These are phyloP conservation scores for Lucilia sericata DNA, from an alignment of 1,140 invertebrate species.

Conservation along the genomic window DNA sequence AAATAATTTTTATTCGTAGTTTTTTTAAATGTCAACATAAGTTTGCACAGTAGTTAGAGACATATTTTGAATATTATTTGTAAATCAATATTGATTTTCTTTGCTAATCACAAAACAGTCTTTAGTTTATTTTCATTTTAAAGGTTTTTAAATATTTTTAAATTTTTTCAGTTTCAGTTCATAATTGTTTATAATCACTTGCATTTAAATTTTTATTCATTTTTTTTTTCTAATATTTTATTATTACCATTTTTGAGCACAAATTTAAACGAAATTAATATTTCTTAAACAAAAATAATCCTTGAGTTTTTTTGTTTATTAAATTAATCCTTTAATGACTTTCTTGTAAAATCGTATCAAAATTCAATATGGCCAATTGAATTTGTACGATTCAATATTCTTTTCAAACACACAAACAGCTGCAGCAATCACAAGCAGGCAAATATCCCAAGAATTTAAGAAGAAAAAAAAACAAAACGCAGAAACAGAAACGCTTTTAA, in stretches of 20 bases:
- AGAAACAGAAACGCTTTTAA: neutral
- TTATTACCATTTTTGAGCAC: slow-evolving; percentile 64
- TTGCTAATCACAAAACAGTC: neutral
- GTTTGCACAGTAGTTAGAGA: slow-evolving; percentile 35
- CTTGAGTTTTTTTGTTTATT: slow-evolving; percentile 49
- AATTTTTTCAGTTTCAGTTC: neutral
- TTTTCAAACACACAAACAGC: slow-evolving; percentile 30
- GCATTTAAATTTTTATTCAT: neutral
- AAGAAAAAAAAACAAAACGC: neutral
- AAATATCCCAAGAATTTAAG: neutral
- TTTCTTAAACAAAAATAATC: slow-evolving; percentile 35
- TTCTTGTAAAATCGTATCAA: slow-evolving; percentile 59
- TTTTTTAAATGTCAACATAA: slow-evolving; percentile 29
- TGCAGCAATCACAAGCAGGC: slow-evolving; percentile 25
- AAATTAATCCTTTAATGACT: slow-evolving; percentile 49
- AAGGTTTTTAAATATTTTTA: neutral
- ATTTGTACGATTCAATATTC: slow-evolving; percentile 62
- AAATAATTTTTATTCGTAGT: no score
- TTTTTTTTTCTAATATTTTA: slow-evolving; percentile 38
- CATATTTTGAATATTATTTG: neutral
- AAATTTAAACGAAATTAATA: slow-evolving; percentile 50
- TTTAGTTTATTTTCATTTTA: neutral
- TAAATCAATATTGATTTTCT: neutral
- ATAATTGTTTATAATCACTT: slow-evolving; percentile 25
- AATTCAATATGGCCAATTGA: slow-evolving; percentile 66